phyloP scores from a whole-genome alignment of 1,140 invertebrate species.

The Rhyacophila brunnea region DNA sequence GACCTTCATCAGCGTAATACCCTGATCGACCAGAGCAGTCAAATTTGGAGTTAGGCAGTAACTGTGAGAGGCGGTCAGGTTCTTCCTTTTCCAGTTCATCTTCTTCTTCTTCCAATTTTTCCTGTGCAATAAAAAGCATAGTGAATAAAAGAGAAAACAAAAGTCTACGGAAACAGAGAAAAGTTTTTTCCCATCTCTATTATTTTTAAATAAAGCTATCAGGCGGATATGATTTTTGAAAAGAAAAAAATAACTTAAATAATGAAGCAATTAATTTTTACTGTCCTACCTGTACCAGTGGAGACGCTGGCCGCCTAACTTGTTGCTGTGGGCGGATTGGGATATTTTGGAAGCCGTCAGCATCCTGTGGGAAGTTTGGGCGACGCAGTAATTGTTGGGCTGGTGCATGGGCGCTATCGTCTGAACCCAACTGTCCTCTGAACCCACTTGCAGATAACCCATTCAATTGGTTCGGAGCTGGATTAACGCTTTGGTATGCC shows the following conservation, averaged over 20 bases:
- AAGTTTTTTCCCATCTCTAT: too few relatives aligned
- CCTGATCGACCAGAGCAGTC: slow-evolving; percentile 77
- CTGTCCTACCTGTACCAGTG: slow-evolving; percentile 8
- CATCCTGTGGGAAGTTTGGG: slow-evolving; percentile 16
- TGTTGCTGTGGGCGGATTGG: slow-evolving; percentile 14
- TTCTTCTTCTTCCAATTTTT: slow-evolving; percentile 16
- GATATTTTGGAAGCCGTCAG: slow-evolving; percentile 22
- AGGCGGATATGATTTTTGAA: too few relatives aligned
- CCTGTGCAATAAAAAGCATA: not conserved
- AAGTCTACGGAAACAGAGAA: too few relatives aligned
- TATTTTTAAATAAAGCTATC: too few relatives aligned
- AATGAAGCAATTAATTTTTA: too few relatives aligned
- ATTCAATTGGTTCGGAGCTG: slow-evolving; percentile 18
- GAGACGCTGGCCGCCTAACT: slow-evolving; percentile 5
- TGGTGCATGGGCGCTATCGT: slow-evolving; percentile 14
- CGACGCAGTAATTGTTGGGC: slow-evolving; percentile 21
- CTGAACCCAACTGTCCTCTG: not conserved
- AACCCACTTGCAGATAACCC: not conserved
- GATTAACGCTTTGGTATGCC: slow-evolving; percentile 21
- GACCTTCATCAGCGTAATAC: slow-evolving; percentile 87
- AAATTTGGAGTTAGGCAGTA: slow-evolving; percentile 83
- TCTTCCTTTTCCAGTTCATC: slow-evolving; percentile 77
- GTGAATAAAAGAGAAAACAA: not conserved
- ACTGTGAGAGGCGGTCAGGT: slow-evolving; percentile 75
- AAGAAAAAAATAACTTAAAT: too few relatives aligned